These are phyloP conservation scores for Epizoanthus scotinus DNA, from an alignment of 92 coral and sea anemone species.

Conservation along the genomic window DNA sequence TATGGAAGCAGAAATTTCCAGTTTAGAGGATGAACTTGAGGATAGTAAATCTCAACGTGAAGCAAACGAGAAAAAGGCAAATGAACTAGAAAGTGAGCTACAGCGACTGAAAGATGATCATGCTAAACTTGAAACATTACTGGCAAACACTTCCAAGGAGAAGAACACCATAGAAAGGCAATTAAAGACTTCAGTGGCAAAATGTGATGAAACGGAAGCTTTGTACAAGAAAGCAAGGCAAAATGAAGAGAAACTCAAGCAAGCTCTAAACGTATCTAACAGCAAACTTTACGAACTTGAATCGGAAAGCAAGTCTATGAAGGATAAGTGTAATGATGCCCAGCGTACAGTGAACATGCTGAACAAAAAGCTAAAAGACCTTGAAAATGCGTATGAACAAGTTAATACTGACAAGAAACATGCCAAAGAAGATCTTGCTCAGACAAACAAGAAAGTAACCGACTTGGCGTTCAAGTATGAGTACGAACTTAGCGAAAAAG, in stretches of 20 bases:
- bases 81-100: slow-evolving; percentile 52
- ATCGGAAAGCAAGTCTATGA: slow-evolving; percentile 58
- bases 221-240: slow-evolving; percentile 48
- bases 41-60: slow-evolving; percentile 59
- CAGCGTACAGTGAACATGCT: slow-evolving; percentile 55
- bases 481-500: slow-evolving; percentile 66
- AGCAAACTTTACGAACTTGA: slow-evolving; percentile 67
- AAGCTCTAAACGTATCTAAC: slow-evolving; percentile 53
- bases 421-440: slow-evolving; percentile 62
- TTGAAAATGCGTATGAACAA: slow-evolving; percentile 66
- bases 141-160: slow-evolving; percentile 64
- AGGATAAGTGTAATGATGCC: slow-evolving; percentile 58
- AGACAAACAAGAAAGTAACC: slow-evolving; percentile 54
- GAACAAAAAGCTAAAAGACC: slow-evolving; percentile 61
- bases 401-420: slow-evolving; percentile 74
- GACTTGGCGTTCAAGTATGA: slow-evolving; percentile 75
- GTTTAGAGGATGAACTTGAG: slow-evolving; percentile 55
- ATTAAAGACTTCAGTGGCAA: slow-evolving; percentile 49
- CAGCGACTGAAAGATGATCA: slow-evolving; percentile 54
- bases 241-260: slow-evolving; percentile 61
- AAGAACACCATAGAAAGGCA: slow-evolving; percentile 54
- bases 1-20: slow-evolving; percentile 57
- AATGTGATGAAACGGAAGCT: slow-evolving; percentile 62
- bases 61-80: slow-evolving; percentile 44
- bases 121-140: slow-evolving; percentile 45